A percentile compares a stretch with the other conserved stretches of the same genome.
These are phyloP conservation scores for Pandemis cinnamomeana DNA, from an alignment of 2,888 invertebrate genomes.

Conservation along the genomic window DNA sequence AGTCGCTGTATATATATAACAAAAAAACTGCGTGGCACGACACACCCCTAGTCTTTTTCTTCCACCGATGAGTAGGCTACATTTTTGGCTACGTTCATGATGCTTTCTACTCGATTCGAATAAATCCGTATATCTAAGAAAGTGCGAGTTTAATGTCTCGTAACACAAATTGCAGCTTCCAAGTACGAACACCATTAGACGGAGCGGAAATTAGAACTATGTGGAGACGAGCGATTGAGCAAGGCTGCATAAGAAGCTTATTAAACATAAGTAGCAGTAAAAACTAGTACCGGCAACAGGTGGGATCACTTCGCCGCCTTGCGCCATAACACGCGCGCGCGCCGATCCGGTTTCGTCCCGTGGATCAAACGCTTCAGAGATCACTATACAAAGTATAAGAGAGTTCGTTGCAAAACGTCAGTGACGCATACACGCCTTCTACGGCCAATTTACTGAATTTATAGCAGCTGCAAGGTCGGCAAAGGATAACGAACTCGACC, in stretches of 20 bases:
- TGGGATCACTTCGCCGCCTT: slow-evolving; percentile 65
- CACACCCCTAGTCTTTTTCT: too few species aligned
- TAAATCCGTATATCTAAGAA: neutral
- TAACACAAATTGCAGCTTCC: neutral
- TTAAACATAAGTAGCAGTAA: slow-evolving; percentile 60
- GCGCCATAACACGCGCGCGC: slow-evolving; percentile 56
- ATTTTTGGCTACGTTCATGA: too few species aligned
- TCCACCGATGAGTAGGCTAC: too few species aligned
- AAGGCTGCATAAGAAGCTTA: slow-evolving; percentile 37
- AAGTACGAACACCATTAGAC: neutral
- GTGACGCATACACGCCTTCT: slow-evolving; percentile 74
- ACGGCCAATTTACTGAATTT: slow-evolving; percentile 78
- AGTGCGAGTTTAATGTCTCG: neutral
- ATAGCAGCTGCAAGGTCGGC: slow-evolving; percentile 80
- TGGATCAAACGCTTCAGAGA: slow-evolving; percentile 52
- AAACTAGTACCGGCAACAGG: slow-evolving; percentile 73
- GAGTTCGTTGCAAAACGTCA: slow-evolving; percentile 62
- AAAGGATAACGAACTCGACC: slow-evolving; percentile 77
- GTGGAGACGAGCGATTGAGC: slow-evolving; percentile 29
- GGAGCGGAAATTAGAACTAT: slow-evolving; percentile 10
- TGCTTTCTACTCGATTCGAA: too few species aligned
- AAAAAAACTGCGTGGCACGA: too few species aligned
- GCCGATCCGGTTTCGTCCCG: slow-evolving; percentile 65
- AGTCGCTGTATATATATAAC: too few species aligned
- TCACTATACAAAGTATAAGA: slow-evolving; percentile 32